Base-by-base conservation (phyloP, 2,888 invertebrate genomes). In the Yponomeuta cagnagella region DNA sequence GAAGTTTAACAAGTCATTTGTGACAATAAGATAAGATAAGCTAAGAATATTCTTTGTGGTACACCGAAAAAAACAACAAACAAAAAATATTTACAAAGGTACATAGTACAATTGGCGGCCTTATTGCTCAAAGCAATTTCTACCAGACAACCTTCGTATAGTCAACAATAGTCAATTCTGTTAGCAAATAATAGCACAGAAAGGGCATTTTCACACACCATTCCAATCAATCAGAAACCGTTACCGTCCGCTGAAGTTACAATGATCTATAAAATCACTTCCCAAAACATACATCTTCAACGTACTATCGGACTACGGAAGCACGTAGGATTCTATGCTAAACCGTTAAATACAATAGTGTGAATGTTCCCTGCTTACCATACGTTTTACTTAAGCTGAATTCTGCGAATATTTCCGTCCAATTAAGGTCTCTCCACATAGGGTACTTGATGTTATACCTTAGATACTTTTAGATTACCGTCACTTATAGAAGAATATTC, bases 321-420 rank as follows among this genome's bases (percentile, higher is more conserved):
- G 52, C 23, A 30, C 15, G 52, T 15, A 58, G 52, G 15, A 58
- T 58, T 12, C 52, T 58, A 15, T 58, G 52, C 52, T 58, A 15
- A 58, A 58, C 30, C 31, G 48, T 58, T 12, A 48, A 9, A 31
- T 52, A 68, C 68, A 68, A 68, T 68, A 68, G 68, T 68, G 68
- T 10, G 68, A 68, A 68, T 10, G 37, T 52, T 48, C 31, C 48
- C 68, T 68, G 31, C 10, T 68, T 68, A 52, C 48, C 68, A 68
- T 68, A 68, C 23, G 68, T 30, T 65, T 31, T 65, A 58, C 52
- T 15, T 58, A 58, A 12, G 52, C 52, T 12, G 52, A 58, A 15
- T 58, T 58, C 52, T 58, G 52, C 15, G 52, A 58, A 15, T 58
- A 58, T 58, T 43, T 8, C 8, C 9, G 43, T 43, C 8, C 43